Conservation (phyloP, 2,113 vertebrate genomes). For the Zingel zingel region DNA sequence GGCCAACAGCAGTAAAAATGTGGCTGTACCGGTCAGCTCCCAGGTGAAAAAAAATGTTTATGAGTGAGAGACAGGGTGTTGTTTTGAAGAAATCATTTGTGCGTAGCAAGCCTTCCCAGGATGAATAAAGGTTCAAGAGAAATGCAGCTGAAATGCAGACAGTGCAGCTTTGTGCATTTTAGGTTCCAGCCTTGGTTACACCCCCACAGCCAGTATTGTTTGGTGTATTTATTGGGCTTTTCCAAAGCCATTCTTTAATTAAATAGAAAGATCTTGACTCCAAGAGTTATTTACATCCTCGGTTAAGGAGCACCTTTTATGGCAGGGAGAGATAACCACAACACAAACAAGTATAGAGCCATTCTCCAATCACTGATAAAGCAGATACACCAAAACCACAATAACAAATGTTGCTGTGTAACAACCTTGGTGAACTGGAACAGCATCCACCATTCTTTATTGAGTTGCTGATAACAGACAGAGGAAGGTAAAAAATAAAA, state of each 20-base stretch:
- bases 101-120: neutral
- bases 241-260: neutral
- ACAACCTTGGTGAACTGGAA: constrained; percentile 6
- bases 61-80: neutral
- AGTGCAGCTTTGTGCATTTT: neutral
- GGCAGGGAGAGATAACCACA: neutral
- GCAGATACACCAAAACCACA: neutral
- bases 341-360: neutral
- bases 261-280: neutral
- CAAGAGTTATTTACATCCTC: neutral
- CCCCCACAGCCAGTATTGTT: neutral
- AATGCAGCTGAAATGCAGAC: no score
- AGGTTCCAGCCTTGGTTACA: neutral
- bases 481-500: neutral
- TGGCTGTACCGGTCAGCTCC: neutral
- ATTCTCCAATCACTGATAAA: neutral
- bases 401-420: neutral
- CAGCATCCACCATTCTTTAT: neutral
- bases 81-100: neutral
- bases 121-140: constrained; percentile 25
- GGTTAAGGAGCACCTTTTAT: neutral
- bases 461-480: constrained; percentile 6
- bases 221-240: neutral
- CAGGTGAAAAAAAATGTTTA: neutral
- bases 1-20: neutral